Evolutionary conservation across 2,113 vertebrate species (phyloP).

Genomic region (Prietella phreatophila): DNA sequence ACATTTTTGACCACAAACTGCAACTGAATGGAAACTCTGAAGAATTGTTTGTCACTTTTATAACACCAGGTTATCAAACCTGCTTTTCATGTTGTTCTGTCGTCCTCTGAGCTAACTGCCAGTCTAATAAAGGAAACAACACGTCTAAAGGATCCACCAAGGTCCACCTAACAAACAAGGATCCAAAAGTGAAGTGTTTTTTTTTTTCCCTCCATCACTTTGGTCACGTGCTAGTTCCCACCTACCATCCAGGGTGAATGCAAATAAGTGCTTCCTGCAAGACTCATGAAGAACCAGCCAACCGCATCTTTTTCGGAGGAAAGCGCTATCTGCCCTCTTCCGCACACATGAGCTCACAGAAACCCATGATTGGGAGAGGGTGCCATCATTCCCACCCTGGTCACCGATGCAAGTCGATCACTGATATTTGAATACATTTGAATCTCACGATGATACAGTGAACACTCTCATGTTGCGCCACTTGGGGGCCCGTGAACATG

Average conservation of each 20-base stretch:
- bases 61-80: neutral
- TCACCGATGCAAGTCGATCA: neutral
- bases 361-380: neutral
- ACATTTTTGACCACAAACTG: too few relatives aligned
- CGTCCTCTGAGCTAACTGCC: neutral
- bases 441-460: neutral
- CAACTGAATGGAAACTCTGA: neutral
- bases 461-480: neutral
- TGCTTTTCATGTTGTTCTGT: slow-evolving; percentile 12
- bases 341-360: neutral
- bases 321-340: neutral
- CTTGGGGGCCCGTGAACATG: neutral
- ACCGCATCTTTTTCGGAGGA: neutral
- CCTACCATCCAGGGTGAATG: neutral
- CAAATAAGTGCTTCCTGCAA: neutral
- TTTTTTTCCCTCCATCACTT: neutral
- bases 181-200: neutral
- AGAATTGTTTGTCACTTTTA: neutral
- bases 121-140: neutral
- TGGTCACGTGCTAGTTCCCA: slow-evolving; percentile 36
- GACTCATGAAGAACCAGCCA: neutral
- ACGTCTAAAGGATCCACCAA: neutral
- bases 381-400: neutral
- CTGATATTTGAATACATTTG: neutral
- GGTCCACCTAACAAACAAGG: neutral